These are phyloP conservation scores for Pseudopleuronectes americanus DNA, from an alignment of 2,797 vertebrate species.

Conservation along the genomic window DNA sequence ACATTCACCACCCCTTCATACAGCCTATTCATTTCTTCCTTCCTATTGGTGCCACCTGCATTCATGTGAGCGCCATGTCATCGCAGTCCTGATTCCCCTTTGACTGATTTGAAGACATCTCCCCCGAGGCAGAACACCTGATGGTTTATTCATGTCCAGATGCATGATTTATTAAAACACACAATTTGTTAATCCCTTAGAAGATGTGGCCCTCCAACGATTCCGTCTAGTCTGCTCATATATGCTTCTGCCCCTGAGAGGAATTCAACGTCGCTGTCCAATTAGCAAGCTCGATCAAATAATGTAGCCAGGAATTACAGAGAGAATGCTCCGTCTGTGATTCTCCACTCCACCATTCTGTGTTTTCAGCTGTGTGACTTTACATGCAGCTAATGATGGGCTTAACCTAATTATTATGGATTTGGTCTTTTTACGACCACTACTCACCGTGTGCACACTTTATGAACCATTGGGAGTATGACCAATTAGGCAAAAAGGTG, in stretches of 20 bases:
- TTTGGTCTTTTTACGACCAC: conserved; percentile 37
- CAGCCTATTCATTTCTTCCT: conserved; percentile 1
- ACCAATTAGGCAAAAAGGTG: conserved; percentile 54
- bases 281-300: conserved; percentile 57
- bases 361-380: conserved; percentile 43
- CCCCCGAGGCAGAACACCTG: not conserved
- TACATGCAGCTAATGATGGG: conserved; percentile 47
- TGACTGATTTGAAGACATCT: conserved; percentile 40
- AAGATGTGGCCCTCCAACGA: conserved; percentile 31
- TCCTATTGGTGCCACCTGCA: conserved; percentile 27
- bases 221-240: conserved; percentile 42
- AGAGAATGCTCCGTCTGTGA: conserved; percentile 41
- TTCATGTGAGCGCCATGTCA: conserved; percentile 4
- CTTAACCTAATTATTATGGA: conserved; percentile 57
- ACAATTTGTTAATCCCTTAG: conserved; percentile 61
- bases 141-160: conserved; percentile 69
- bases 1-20: conserved; percentile 19
- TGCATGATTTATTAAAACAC: conserved; percentile 61
- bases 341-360: conserved; percentile 29
- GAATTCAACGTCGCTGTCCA: conserved; percentile 44
- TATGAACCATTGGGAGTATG: conserved; percentile 40
- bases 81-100: conserved; percentile 18
- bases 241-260: conserved; percentile 34
- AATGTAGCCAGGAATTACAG: conserved; percentile 38
- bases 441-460: conserved; percentile 5